These are phyloP conservation scores for Congeria kusceri DNA, from an alignment of 2,888 invertebrate species.

Conservation along the genomic window DNA sequence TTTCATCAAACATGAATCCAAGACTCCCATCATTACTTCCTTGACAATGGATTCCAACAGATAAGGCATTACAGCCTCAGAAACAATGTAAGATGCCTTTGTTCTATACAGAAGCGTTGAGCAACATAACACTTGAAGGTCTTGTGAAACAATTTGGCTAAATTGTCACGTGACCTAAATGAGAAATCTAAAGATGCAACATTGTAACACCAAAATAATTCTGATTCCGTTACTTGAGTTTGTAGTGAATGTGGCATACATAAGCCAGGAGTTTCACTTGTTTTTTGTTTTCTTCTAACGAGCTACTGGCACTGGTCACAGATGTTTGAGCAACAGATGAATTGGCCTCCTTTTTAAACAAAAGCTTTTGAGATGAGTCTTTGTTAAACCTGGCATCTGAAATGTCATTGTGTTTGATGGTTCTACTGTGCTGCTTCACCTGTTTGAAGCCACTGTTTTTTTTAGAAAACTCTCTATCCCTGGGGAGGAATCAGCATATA, in stretches of 20 bases:
- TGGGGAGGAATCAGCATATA: too few species aligned
- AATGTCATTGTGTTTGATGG: constrained; percentile 12
- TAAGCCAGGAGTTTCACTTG: neutral
- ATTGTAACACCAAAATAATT: constrained; percentile 45
- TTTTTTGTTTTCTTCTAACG: neutral
- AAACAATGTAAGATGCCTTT: constrained; percentile 45
- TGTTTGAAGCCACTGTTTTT: constrained; percentile 22
- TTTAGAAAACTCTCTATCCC: constrained; percentile 13
- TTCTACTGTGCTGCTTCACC: constrained; percentile 14
- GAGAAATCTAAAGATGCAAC: constrained; percentile 39
- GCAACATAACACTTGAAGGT: constrained; percentile 51
- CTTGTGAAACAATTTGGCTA: constrained; percentile 27
- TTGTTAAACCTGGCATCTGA: constrained; percentile 7
- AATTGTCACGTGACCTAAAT: constrained; percentile 44
- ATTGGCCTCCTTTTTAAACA: neutral
- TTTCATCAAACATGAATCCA: constrained; percentile 27
- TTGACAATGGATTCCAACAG: constrained; percentile 31
- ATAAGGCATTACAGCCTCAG: constrained; percentile 24
- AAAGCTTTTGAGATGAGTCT: constrained; percentile 8
- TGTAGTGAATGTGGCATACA: neutral
- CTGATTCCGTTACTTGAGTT: constrained; percentile 34
- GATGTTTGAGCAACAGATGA: neutral
- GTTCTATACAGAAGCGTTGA: constrained; percentile 42
- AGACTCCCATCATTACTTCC: constrained; percentile 33
- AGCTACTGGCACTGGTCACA: neutral